Evolutionary conservation across 2,888 invertebrate species (phyloP), one percentile per base, ranked within the genome.

Genomic region (Leptinotarsa peninsularis): DNA sequence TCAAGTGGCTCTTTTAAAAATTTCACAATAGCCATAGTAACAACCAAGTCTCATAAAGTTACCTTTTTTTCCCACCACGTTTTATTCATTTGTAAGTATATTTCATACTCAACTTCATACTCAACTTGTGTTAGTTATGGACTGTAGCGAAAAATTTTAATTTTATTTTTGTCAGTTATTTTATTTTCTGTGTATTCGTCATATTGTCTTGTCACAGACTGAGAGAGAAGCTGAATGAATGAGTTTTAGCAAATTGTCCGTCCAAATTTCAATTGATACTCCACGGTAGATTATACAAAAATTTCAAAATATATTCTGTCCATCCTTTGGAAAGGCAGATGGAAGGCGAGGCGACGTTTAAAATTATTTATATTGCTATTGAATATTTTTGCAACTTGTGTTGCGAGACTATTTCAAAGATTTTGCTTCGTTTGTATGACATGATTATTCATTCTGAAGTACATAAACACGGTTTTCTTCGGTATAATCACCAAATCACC

Each of bases 111-210:
- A 87, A 88, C 89, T 83, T 84, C 83, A 76, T 80, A 80, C 86
- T 86, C 87, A 87, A 88, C 89, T 89, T 89, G 89, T 89, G 89
- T 89, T 89, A 88, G 88, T 89, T 89, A 88, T 88, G 88, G 88
- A 88, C 87, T 86, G 88, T 88, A 88, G 88, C 87, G 87, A 86
- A 71, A 83, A 80, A 83, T 83, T 83, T 82, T 83, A 81, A 68
- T 76, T 82, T 79, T 75, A 69, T 78, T 82, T 83, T 79, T 76
- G 71, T 79, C 73, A 67, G 76, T 72, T 54, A 66, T 60, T 58
- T 75, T 74, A 68, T 80, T 86, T 84, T 86, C 83, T 82, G 85
- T 85, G 85, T 87, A 86, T 87, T 84, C 87, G 85, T 86, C 85
- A 85, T 82, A 85, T 84, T 87, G 87, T 88, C 85, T 86, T 85